Conservation (phyloP, 30 jellyfish, hydroid and myxozoan species). For the Rhopilema esculentum region DNA sequence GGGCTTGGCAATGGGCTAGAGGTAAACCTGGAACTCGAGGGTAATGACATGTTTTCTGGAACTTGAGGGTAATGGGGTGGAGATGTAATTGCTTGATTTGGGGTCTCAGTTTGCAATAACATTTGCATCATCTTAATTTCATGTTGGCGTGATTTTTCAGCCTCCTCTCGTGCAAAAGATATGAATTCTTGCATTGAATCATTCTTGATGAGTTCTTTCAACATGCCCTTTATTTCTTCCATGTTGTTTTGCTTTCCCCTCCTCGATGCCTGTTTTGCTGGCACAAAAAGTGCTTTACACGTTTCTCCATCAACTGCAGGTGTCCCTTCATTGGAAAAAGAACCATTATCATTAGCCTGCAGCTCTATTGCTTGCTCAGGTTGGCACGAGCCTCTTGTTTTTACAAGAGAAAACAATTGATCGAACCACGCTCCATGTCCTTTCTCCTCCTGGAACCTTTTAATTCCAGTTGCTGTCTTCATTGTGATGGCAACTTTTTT, state of each 20-base stretch:
- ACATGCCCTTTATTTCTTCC: not conserved
- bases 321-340: not conserved
- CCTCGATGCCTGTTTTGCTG: constrained; percentile 18
- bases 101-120: constrained; percentile 33
- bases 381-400: constrained; percentile 56
- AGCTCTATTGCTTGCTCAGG: constrained; percentile 71
- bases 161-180: constrained; percentile 53
- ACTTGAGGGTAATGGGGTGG: constrained; percentile 8
- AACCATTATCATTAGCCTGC: not conserved
- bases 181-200: constrained; percentile 32
- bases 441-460: constrained; percentile 58
- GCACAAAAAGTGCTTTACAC: not conserved
- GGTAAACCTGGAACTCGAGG: too few species aligned
- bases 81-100: constrained; percentile 29
- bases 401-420: constrained; percentile 32
- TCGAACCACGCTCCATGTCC: constrained; percentile 50
- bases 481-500: constrained; percentile 50
- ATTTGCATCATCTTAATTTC: constrained; percentile 46
- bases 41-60: constrained; percentile 2
- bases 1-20: constrained; percentile 25
- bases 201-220: constrained; percentile 24
- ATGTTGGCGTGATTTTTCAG: constrained; percentile 45
- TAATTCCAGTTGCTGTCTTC: constrained; percentile 69
- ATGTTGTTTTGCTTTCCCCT: constrained; percentile 16
- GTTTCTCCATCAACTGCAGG: not conserved